Percentiles rank a stretch among this genome's conserved stretches.
Evolutionary conservation across 1,140 invertebrate species (phyloP).

Genomic region (Cyrtorhinus lividipennis): DNA sequence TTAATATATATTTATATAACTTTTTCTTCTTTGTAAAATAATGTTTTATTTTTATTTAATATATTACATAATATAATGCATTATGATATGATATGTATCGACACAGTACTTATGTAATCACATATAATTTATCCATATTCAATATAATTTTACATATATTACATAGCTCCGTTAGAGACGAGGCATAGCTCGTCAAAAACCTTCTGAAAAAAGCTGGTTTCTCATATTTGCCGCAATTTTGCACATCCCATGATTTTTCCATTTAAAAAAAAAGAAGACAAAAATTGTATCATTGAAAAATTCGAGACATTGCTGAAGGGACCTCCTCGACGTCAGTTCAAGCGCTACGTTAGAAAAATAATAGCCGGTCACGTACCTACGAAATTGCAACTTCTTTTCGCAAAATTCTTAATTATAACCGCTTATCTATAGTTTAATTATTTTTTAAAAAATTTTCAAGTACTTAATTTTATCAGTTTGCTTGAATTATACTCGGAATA

Average conservation of each 20-base stretch:
- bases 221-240: no score
- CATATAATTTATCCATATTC: not conserved
- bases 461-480: not conserved
- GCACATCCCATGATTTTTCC: no score
- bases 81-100: conserved; percentile 19
- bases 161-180: conserved; percentile 15
- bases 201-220: not conserved
- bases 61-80: conserved; percentile 12
- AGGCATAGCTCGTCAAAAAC: not conserved
- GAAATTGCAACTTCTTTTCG: not conserved
- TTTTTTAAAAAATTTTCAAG: no score
- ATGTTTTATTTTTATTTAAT: conserved; percentile 13
- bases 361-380: not conserved
- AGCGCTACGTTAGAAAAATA: not conserved
- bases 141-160: conserved; percentile 18
- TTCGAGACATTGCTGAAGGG: conserved; percentile 7
- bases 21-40: conserved; percentile 6
- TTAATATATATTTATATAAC: conserved; percentile 7
- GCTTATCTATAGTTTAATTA: not conserved
- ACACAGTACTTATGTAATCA: conserved; percentile 19
- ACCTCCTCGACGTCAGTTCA: conserved; percentile 5
- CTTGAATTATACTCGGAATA: no score
- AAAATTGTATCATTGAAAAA: no score
- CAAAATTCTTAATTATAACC: not conserved
- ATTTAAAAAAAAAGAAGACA: no score